phyloP scores from a whole-genome alignment of 2,113 vertebrate genomes.

The Tapirus terrestris region DNA sequence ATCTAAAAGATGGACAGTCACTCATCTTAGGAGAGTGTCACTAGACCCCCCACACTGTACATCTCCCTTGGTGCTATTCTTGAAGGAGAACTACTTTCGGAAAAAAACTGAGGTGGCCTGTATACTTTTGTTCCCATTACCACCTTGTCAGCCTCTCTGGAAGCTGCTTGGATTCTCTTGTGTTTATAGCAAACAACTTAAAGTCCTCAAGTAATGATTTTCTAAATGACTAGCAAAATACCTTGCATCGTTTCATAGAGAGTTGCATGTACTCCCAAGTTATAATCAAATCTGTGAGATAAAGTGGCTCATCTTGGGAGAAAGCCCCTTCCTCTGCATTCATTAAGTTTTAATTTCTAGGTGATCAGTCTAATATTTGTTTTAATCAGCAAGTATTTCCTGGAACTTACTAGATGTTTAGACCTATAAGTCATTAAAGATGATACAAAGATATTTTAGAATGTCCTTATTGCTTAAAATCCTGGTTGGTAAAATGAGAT shows the following conservation, averaged over 20 bases:
- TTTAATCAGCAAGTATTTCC: neutral
- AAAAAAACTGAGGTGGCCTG: neutral
- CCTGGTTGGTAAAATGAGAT: neutral
- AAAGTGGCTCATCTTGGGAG: neutral
- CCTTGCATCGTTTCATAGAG: neutral
- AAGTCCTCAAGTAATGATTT: neutral
- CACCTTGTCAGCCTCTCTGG: neutral
- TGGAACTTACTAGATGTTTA: neutral
- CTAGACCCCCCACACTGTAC: neutral
- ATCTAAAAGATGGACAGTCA: neutral
- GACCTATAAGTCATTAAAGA: neutral
- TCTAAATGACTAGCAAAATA: neutral
- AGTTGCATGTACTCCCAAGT: neutral
- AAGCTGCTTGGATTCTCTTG: neutral
- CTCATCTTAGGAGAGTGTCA: neutral
- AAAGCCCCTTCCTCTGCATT: neutral
- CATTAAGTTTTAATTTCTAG: constrained; percentile 32
- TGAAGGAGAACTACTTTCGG: neutral
- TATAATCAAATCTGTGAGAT: neutral
- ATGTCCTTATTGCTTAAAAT: neutral
- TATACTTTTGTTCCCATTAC: neutral
- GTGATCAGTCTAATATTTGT: neutral
- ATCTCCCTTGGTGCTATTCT: neutral
- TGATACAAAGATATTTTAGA: neutral
- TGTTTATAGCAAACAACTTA: neutral